Evolutionary conservation across 2,797 vertebrate genomes (phyloP).

Genomic region (Myotis planiceps): DNA sequence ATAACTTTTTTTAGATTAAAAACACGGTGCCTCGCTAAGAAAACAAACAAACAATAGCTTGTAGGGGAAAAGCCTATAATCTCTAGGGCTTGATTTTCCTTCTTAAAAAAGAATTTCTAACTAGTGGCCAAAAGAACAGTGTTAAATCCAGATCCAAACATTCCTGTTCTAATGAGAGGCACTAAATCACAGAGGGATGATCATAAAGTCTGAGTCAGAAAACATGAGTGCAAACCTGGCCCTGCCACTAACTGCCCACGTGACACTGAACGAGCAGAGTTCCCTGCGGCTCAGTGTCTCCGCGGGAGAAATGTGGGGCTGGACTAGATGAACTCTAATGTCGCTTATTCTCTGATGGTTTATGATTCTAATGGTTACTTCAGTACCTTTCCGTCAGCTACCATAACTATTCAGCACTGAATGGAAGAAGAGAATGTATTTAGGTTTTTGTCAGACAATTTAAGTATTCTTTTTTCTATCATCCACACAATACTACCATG

Average conservation of each 20-base stretch:
- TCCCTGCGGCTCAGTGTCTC: neutral
- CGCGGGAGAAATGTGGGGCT: neutral
- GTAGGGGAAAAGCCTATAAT: neutral
- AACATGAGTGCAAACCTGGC: neutral
- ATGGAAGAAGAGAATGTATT: neutral
- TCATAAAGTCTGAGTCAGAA: conserved; percentile 39
- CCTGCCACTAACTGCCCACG: neutral
- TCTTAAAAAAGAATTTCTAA: conserved; percentile 37
- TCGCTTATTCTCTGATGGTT: neutral
- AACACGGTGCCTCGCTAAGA: too few relatives aligned
- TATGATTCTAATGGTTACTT: neutral
- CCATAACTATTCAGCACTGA: neutral
- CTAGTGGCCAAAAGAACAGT: neutral
- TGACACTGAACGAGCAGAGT: neutral
- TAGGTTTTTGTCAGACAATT: neutral
- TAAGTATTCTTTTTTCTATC: neutral
- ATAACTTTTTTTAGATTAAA: too few relatives aligned
- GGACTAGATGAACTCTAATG: neutral
- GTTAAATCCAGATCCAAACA: conserved; percentile 1
- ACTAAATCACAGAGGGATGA: neutral
- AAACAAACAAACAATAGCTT: neutral
- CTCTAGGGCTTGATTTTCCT: conserved; percentile 36
- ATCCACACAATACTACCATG: neutral
- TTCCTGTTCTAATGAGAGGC: conserved; percentile 32
- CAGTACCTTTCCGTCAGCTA: neutral